phyloP scores from a whole-genome alignment of 2,797 vertebrate species.

The Coranthus polyacanthus region DNA sequence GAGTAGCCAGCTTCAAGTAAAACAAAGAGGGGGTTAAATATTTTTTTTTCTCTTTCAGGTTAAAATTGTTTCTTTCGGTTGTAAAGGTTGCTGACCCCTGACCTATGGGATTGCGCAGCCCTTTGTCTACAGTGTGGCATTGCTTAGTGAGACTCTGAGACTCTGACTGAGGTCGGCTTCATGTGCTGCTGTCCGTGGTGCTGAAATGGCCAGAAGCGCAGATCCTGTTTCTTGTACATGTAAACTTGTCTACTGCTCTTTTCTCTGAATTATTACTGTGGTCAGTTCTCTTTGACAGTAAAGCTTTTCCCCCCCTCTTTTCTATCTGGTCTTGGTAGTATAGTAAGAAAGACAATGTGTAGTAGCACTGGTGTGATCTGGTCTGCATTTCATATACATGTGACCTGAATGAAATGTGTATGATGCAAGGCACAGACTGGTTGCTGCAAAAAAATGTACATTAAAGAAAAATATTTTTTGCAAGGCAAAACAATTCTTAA shows the following conservation, averaged over 20 bases:
- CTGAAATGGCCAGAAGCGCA: constrained; percentile 64
- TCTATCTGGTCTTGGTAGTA: constrained; percentile 26
- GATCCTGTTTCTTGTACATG: constrained; percentile 12
- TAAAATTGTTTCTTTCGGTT: too few species aligned
- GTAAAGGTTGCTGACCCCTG: too few species aligned
- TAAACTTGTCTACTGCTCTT: constrained; percentile 19
- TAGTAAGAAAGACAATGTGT: constrained; percentile 32
- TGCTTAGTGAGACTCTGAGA: background rate
- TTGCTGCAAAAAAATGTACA: constrained; percentile 68
- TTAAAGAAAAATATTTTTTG: constrained; percentile 68
- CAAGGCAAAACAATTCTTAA: constrained; percentile 76
- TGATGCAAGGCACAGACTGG: constrained; percentile 30
- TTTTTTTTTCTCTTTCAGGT: too few species aligned
- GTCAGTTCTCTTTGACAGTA: constrained; percentile 40
- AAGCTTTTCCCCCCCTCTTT: background rate
- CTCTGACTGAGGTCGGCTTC: background rate
- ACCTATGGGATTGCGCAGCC: too few species aligned
- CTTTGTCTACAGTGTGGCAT: background rate
- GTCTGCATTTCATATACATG: constrained; percentile 44
- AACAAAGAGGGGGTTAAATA: too few species aligned
- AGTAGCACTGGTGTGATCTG: constrained; percentile 19
- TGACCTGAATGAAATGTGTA: constrained; percentile 62
- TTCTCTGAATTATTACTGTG: constrained; percentile 36
- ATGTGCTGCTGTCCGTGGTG: constrained; percentile 78
- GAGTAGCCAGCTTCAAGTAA: too few species aligned